Percentiles rank a stretch among this genome's conserved stretches.
phyloP scores from a whole-genome alignment of 2,888 invertebrate genomes.

The Troglohyphantes excavatus region DNA sequence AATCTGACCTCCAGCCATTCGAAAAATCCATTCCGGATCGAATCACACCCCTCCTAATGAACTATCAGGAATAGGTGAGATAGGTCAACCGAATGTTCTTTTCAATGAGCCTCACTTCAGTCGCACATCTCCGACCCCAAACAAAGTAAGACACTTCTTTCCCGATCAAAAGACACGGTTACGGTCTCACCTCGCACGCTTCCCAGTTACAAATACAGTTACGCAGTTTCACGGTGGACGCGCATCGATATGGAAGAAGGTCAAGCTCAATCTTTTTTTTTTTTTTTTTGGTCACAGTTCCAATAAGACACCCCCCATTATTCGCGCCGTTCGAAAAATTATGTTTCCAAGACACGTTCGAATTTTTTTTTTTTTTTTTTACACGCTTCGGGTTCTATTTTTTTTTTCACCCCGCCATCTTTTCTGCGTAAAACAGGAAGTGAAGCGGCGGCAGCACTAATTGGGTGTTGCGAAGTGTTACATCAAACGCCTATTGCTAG shows the following conservation, averaged over 20 bases:
- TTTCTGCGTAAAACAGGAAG: constrained; percentile 55
- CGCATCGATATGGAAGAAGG: constrained; percentile 44
- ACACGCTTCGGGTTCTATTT: not conserved
- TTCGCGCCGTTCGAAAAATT: constrained; percentile 25
- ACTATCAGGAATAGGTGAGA: too few relatives aligned
- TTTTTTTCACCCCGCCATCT: not conserved
- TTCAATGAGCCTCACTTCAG: too few relatives aligned
- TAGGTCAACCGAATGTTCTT: too few relatives aligned
- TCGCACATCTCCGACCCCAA: not conserved
- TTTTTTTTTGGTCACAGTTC: not conserved
- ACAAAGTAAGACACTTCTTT: constrained; percentile 32
- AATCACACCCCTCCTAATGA: too few relatives aligned
- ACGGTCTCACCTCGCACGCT: constrained; percentile 54
- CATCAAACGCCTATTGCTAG: not conserved
- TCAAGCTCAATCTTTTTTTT: constrained; percentile 31
- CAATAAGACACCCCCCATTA: constrained; percentile 37
- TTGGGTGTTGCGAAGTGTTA: constrained; percentile 24
- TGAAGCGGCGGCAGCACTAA: constrained; percentile 7
- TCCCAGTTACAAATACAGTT: constrained; percentile 7
- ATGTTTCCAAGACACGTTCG: constrained; percentile 39
- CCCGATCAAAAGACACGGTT: constrained; percentile 3
- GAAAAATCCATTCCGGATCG: too few relatives aligned
- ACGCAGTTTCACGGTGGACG: constrained; percentile 52
- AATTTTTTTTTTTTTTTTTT: constrained; percentile 4
- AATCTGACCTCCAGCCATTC: too few relatives aligned